Evolutionary conservation across 1,140 invertebrate species (phyloP), one percentile per base, ranked within the genome.

Genomic region (Phymastichus coffea): DNA sequence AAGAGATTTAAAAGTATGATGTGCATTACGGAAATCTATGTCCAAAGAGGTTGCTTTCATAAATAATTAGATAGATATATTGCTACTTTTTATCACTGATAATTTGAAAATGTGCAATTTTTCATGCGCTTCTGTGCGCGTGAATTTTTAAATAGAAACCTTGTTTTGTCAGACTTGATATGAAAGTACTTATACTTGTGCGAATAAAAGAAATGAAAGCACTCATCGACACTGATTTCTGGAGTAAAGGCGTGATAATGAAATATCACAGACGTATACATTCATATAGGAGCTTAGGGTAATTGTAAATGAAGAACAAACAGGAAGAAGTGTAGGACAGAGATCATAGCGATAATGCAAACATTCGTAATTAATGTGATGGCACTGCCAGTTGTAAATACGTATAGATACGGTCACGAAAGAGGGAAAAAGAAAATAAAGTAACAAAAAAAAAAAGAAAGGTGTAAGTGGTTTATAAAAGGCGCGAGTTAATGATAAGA

Each of bases 381-480:
- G 51, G 51, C 48, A 54, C 43, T 59, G 43, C 49, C 33, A 60
- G 41, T 47, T 60, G 51, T 60, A 60, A n/a, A 44, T 60, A 60
- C 41, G 19, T 59, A 53, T 53, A 58, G 48, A 59, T 59, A 53
- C 15, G 37, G n/a, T 28, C 49, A n/a, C n/a, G n/a, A n/a, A n/a
- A 51, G 15, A 37, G 2, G 37, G 48, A 57, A 37, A 55, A 22
- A 55, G 57, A 43, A 43, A 57, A 41, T 17, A 53, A 54, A n/a
- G n/a, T n/a, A n/a, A n/a, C n/a, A n/a, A 40, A 41, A 60, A 33
- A 28, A 56, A 57, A 47, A 64, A 28, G 0, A 44, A 28, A 14
- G 38, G 30, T 33, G 25, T 49, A 49, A 41, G 23, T 58, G 47
- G 38, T 51, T 58, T 30, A 25, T 58, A 44, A 22, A 33, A 49